Conservation (phyloP, 2,113 vertebrate genomes). For the Astur gentilis region DNA sequence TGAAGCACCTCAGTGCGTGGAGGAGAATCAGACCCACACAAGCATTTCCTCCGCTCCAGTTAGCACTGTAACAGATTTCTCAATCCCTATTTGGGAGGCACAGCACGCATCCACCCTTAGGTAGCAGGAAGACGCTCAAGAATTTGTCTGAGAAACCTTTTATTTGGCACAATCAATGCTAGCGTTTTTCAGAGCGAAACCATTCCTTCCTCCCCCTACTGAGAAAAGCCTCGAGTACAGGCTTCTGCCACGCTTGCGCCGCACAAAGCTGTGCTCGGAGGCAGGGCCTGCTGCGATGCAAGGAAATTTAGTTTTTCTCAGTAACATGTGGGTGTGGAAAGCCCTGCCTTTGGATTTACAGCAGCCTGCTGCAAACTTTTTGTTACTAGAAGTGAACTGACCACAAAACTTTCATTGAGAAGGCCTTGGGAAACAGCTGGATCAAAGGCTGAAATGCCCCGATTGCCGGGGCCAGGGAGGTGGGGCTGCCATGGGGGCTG, state of each 20-base stretch:
- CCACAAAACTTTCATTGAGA: background rate
- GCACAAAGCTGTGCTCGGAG: background rate
- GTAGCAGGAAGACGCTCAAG: slow-evolving; percentile 40
- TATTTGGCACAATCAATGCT: slow-evolving; percentile 47
- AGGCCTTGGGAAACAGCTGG: background rate
- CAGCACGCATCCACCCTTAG: slow-evolving; percentile 2
- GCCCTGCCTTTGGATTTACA: background rate
- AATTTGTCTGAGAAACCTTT: slow-evolving; percentile 52
- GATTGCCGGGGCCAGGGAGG: background rate
- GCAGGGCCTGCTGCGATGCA: background rate
- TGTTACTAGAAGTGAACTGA: background rate
- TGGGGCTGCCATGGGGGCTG: background rate
- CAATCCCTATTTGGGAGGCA: background rate
- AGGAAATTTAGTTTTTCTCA: background rate
- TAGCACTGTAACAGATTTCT: background rate
- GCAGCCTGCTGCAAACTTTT: background rate
- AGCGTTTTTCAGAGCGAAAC: background rate
- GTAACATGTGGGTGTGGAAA: background rate
- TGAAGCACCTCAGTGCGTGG: background rate
- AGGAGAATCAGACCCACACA: background rate
- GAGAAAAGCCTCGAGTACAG: background rate
- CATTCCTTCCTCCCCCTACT: slow-evolving; percentile 33
- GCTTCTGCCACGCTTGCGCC: fast-evolving
- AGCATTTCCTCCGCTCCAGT: background rate
- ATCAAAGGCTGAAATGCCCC: background rate